Base-by-base conservation (phyloP, 1,140 invertebrate genomes). In the Pectinophora gossypiella region DNA sequence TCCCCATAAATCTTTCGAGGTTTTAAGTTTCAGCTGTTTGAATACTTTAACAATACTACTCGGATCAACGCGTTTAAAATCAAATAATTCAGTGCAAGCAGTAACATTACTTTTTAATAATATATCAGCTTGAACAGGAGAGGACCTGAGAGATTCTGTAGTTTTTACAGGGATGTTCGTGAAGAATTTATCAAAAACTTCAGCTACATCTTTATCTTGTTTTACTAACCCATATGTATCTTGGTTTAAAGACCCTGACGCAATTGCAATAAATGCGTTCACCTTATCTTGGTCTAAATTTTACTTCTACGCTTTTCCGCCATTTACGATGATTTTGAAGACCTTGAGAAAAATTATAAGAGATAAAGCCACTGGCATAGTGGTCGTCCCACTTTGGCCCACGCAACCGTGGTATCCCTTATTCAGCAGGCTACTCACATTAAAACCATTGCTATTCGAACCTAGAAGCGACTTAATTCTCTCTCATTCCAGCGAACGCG, bases 251-350 rank as follows among this genome's bases (percentile, higher is more conserved):
- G 69, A 75, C 44, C 53, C 62, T 0, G 58, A 61, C 16, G 47
- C 56, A 0, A 40, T 7, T n/a, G 18, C 21, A 18, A 52, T 72
- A 9, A 68, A 73, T 51, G 67, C 64, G 1, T 75, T 75, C 48
- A 77, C 67, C 2, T 18, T 74, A 2, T 21, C 46, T 18, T 76
- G 71, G 64, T 53, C 18, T 12, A 13, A n/a, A 18, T 36, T 60
- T 19, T 38, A 32, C 9, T 68, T 76, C 59, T 70, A 72, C 50
- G 73, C 68, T 1, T 76, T 76, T 51, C 68, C 70, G 4, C 67
- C 69, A 10, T 66, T 74, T 36, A 38, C 49, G 0, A 3, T 72
- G 7, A 62, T 69, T 32, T 46, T 61, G 19, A 60, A 55, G 53
- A 48, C 48, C 20, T 36, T n/a, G n/a, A n/a, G 23, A 6, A 27